Evolutionary conservation across 2,797 vertebrate species (phyloP).

Genomic region (Gorsachius magnificus): DNA sequence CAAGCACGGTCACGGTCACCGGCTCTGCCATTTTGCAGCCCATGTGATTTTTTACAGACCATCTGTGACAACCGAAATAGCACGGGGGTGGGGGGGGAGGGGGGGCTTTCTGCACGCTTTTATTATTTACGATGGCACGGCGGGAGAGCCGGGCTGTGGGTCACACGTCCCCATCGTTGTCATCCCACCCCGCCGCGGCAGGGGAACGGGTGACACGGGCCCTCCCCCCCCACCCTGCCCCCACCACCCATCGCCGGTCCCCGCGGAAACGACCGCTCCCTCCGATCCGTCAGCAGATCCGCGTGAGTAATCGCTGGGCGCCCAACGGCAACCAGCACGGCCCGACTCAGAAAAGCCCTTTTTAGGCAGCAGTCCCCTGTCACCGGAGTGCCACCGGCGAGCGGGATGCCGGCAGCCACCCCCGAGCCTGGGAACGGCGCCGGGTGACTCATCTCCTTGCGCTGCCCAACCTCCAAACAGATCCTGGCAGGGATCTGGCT

Average conservation of each 20-base stretch:
- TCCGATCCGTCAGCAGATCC: not conserved
- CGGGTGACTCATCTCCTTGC: conserved; percentile 6
- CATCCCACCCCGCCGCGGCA: not conserved
- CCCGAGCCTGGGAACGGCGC: not conserved
- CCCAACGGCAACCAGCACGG: not conserved
- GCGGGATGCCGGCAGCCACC: not conserved
- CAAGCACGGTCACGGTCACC: not conserved
- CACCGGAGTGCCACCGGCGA: not conserved
- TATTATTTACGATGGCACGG: not conserved
- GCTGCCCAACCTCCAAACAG: not conserved
- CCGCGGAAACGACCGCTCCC: not conserved
- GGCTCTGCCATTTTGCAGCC: not conserved
- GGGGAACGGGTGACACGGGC: not conserved
- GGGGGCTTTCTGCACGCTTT: not conserved
- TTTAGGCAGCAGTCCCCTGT: conserved; percentile 29
- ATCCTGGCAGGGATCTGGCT: not conserved
- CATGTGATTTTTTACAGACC: rapidly evolving
- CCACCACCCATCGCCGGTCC: not conserved
- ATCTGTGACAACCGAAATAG: not conserved
- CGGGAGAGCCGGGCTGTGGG: not conserved
- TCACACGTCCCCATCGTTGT: not conserved
- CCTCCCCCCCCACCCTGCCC: not conserved
- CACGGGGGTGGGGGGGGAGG: not conserved
- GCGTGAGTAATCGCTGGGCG: not conserved
- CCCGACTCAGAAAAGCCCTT: conserved; percentile 8